Conservation (phyloP, 2,113 vertebrate species). For the Antechinus stuartii region DNA sequence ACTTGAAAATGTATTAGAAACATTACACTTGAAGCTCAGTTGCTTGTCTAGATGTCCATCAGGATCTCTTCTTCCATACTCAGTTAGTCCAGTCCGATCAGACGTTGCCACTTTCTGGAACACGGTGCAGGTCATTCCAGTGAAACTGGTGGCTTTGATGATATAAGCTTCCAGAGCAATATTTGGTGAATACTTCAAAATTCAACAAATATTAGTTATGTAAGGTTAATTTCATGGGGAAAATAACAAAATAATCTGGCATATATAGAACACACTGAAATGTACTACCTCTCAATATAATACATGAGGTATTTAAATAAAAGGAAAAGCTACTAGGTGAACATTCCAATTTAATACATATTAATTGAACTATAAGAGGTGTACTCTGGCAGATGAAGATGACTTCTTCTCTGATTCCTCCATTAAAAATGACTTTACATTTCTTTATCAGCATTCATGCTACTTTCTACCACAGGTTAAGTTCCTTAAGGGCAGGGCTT, state of each 20-base stretch:
- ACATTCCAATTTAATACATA: not conserved
- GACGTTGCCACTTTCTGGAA: constrained; percentile 91
- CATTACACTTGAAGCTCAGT: constrained; percentile 97
- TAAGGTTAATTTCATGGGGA: not conserved
- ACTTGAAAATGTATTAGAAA: constrained; percentile 93
- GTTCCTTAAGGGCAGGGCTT: not conserved
- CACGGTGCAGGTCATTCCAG: constrained; percentile 96
- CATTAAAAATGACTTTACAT: not conserved
- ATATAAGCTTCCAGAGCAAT: constrained; percentile 95
- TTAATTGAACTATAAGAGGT: not conserved
- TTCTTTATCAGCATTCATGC: not conserved
- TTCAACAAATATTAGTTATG: constrained; percentile 66
- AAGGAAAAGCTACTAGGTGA: not conserved
- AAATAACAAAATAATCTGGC: constrained; percentile 44
- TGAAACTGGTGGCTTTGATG: constrained; percentile 92
- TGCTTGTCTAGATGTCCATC: constrained; percentile 92
- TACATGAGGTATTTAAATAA: not conserved
- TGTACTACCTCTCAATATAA: not conserved
- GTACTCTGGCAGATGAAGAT: not conserved
- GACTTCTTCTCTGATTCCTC: not conserved
- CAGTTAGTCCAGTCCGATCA: constrained; percentile 87
- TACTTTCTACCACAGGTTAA: not conserved
- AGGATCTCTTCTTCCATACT: constrained; percentile 86
- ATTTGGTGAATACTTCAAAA: constrained; percentile 94
- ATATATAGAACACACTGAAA: constrained; percentile 38